phyloP scores from a whole-genome alignment of 1,140 invertebrate species.

The Trichogramma pretiosum region DNA sequence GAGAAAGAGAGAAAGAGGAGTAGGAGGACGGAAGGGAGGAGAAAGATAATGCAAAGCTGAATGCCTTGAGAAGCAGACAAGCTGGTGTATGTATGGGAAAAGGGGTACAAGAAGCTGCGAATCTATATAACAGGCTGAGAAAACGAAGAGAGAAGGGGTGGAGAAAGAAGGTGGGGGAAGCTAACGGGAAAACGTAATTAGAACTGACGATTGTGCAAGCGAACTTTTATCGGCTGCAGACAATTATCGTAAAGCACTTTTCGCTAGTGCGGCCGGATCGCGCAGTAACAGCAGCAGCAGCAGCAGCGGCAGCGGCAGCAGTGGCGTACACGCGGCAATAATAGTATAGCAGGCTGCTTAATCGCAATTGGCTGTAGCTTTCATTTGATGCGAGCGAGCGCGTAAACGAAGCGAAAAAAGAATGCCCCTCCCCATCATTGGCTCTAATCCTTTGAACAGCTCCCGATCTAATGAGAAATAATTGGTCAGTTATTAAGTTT shows the following conservation, averaged over 20 bases:
- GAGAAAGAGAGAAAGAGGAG: too few species aligned
- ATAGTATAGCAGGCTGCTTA: constrained; percentile 13
- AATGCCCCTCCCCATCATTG: neutral
- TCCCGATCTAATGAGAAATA: constrained; percentile 11
- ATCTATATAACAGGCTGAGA: too few species aligned
- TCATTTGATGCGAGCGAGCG: neutral
- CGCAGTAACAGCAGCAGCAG: too few species aligned
- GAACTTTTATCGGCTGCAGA: constrained; percentile 6
- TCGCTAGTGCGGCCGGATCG: constrained; percentile 1
- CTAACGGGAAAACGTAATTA: constrained; percentile 16
- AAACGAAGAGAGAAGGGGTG: constrained; percentile 18
- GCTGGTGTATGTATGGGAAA: too few species aligned
- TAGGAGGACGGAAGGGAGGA: constrained; percentile 17
- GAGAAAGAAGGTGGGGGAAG: constrained; percentile 6
- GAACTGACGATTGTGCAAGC: constrained; percentile 6
- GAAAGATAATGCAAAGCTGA: constrained; percentile 16
- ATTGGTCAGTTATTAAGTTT: constrained; percentile 8
- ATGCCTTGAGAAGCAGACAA: too few species aligned
- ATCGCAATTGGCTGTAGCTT: constrained; percentile 7
- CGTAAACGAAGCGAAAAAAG: constrained; percentile 9
- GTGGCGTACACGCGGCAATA: too few species aligned
- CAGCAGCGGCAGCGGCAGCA: too few species aligned
- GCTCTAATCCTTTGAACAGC: constrained; percentile 8
- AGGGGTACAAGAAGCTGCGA: constrained; percentile 26
- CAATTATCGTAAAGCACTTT: constrained; percentile 16